Percentiles rank a stretch among this genome's conserved stretches.
These are phyloP conservation scores for Iselma pallidipennis DNA, from an alignment of 2,888 invertebrate genomes.

Conservation along the genomic window DNA sequence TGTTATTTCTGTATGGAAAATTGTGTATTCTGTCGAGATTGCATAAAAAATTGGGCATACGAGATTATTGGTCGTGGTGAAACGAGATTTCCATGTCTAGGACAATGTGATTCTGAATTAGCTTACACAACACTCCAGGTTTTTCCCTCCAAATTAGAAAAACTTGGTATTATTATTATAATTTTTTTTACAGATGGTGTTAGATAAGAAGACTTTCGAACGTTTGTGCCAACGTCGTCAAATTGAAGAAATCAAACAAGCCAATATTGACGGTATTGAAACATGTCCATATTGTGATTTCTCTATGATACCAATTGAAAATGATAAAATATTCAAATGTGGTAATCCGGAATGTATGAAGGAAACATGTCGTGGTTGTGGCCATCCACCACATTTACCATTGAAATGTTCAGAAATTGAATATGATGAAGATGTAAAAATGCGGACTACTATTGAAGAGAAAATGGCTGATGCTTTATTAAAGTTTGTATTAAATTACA, in stretches of 20 bases:
- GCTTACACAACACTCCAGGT: constrained; percentile 38
- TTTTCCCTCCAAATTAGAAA: neutral
- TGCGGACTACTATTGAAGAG: constrained; percentile 60
- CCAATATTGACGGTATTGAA: constrained; percentile 60
- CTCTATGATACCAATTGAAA: constrained; percentile 56
- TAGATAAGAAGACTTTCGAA: constrained; percentile 55
- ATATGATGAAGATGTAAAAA: constrained; percentile 55
- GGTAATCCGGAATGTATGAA: constrained; percentile 60
- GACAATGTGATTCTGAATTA: constrained; percentile 54
- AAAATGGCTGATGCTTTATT: constrained; percentile 60
- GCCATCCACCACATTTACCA: constrained; percentile 61
- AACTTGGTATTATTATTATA: constrained; percentile 12
- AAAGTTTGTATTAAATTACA: constrained; percentile 41
- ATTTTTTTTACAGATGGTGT: constrained; percentile 49
- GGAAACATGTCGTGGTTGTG: constrained; percentile 61
- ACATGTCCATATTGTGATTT: constrained; percentile 63
- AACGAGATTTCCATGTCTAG: constrained; percentile 57
- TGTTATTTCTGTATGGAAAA: constrained; percentile 47
- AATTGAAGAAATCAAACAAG: constrained; percentile 59
- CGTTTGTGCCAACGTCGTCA: constrained; percentile 57
- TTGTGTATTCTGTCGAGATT: constrained; percentile 56
- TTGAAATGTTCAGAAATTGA: constrained; percentile 58
- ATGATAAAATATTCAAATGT: constrained; percentile 59
- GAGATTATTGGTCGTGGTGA: constrained; percentile 54
- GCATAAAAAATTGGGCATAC: constrained; percentile 54